phyloP scores from a whole-genome alignment of 1,140 invertebrate genomes.

The Temnothorax nylanderi region DNA sequence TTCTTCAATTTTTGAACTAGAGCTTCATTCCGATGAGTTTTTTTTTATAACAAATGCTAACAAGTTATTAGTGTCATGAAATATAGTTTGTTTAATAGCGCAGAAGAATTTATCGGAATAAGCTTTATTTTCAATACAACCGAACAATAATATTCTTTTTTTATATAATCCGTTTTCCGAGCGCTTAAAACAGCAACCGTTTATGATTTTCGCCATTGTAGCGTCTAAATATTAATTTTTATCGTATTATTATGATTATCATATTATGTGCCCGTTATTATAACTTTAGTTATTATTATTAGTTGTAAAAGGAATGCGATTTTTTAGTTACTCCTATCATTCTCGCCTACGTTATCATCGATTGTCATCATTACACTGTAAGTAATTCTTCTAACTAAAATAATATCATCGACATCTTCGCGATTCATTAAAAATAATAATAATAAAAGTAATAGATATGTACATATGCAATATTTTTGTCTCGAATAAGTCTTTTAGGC shows the following conservation, averaged over 20 bases:
- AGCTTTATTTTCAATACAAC: neutral
- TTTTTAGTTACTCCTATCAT: neutral
- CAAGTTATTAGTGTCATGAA: neutral
- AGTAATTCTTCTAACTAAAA: neutral
- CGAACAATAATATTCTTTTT: neutral
- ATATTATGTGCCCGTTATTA: neutral
- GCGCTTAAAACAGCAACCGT: neutral
- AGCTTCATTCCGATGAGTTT: neutral
- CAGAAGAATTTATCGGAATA: neutral
- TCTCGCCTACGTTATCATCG: neutral
- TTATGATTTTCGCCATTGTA: conserved; percentile 8
- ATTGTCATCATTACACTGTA: neutral
- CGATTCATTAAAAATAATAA: neutral
- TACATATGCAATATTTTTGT: neutral
- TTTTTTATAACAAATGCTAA: neutral
- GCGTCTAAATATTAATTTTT: neutral
- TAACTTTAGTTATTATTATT: conserved; percentile 1
- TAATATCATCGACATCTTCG: neutral
- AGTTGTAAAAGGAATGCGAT: neutral
- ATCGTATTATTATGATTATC: conserved; percentile 17
- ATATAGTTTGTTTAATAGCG: neutral
- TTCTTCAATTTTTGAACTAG: neutral
- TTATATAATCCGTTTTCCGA: neutral
- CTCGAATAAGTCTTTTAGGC: neutral
- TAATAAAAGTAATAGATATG: neutral